Base-by-base conservation (phyloP, 2,888 invertebrate species). In the Drosophila nr. perissopoda region DNA sequence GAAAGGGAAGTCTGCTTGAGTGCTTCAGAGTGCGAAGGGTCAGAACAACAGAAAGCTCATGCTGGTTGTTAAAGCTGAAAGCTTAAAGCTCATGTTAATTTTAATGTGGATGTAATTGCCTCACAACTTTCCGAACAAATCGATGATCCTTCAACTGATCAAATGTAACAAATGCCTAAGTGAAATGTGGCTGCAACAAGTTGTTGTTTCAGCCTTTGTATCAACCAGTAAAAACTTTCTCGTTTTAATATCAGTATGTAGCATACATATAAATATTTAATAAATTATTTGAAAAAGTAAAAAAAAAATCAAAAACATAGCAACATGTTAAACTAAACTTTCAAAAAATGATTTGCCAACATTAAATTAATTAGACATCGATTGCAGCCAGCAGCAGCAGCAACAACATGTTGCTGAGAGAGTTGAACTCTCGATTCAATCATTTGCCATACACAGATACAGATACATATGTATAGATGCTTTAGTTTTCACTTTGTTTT, bases 1-100 rank as follows among this genome's bases (percentile, higher is more conserved):
- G 81, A 81, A 84, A 68, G 81, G 84, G 84, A 85, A 83, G 82
- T 89, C 42, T 85, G 84, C 84, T 89, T 87, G 61, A 81, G 70
- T 85, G 84, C 71, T 25, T 70, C 63, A 16, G 4, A 46, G 51
- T 66, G 42, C 46, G 53, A 76, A 80, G 83, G 74, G 74, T 64
- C 57, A n/a, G 42, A 31, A 11, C 34, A 18, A n/a, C 4, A 11
- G 52, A 13, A 61, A 48, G 62, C 54, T 49, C 54, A 58, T 34
- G 16, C 1, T 25, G 16, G 8, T 46, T 46, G 16, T 16, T 25
- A 46, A 16, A 27, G 25, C 16, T 8, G 46, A 4, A 2, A 46
- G 46, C 46, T 16, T 46, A 25, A 46, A 46, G 46, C 46, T 25
- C 25, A 16, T 4, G 1, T 16, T 8, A 21, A 16, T 25, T 4